Base-by-base conservation (phyloP, 2,888 invertebrate genomes). In the Herminia tarsipennalis region DNA sequence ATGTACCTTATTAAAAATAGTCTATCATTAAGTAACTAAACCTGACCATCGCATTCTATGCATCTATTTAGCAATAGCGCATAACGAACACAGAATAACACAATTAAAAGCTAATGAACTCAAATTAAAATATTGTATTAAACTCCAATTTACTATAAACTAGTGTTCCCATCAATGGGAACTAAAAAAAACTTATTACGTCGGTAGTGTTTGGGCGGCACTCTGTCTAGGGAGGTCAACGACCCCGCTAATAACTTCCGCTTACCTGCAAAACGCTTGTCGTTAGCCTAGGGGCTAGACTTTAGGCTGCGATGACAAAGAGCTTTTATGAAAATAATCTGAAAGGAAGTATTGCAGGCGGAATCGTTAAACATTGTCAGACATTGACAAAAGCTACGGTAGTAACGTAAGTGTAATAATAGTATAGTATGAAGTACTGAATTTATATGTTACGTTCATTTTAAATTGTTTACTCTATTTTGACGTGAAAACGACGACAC, bases 201-300 rank as follows among this genome's bases (percentile, higher is more conserved):
- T 72, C 73, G 67, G 66, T 67, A 63, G 63, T 71, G 82, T 82
- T 81, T 82, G 80, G 84, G 86, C 82, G 86, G 77, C 76, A 71
- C 72, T 70, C 66, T 72, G 76, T 56, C 48, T 44, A 39, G 35
- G n/a, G 28, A 62, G 84, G 76, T 83, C 77, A 78, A 68, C 60
- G 83, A 81, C 82, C 88, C 56, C 79, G 76, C 78, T 89, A 89
- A 87, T 88, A 88, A 88, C 86, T 88, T 89, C 88, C 89, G 86
- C 75, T 74, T 85, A 85, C 86, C 86, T 83, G 84, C 76, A 73
- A 81, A n/a, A 76, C 76, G 76, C 69, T 73, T 74, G 78, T 81
- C 82, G 52, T 50, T 47, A 56, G 59, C 44, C 48, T 29, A 47
- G 61, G 69, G 69, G 54, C 66, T 68, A 76, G 73, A 70, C 74